A percentile compares a stretch with the other conserved stretches of the same genome.
phyloP scores from a whole-genome alignment of 2,113 vertebrate species.

The Dolichotis patagonum region DNA sequence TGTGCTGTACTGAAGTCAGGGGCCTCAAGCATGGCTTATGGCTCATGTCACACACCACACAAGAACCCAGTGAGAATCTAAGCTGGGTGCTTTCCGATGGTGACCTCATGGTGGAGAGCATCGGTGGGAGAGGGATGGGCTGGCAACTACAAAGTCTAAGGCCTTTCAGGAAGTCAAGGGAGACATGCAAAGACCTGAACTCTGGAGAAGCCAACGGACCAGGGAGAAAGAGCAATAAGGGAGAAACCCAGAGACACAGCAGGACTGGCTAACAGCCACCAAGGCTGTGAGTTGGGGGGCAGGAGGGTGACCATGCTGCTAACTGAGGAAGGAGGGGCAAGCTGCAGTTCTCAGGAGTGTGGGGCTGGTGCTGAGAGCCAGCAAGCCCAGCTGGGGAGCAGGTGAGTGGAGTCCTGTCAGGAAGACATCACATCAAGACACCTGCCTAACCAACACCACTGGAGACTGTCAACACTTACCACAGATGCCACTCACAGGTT shows the following conservation, averaged over 20 bases:
- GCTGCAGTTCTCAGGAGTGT: neutral
- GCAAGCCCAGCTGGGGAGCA: neutral
- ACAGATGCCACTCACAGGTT: neutral
- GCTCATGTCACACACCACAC: neutral
- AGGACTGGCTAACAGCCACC: neutral
- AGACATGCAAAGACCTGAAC: neutral
- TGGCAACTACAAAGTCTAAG: neutral
- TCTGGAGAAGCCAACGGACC: neutral
- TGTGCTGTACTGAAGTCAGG: neutral
- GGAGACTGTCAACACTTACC: neutral
- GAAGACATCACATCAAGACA: neutral
- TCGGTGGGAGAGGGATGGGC: neutral
- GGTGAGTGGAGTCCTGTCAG: neutral
- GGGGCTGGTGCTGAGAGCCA: neutral
- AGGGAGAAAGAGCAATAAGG: neutral
- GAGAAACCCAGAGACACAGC: neutral
- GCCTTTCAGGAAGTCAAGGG: neutral
- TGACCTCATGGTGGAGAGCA: neutral
- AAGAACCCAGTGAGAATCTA: too few species aligned
- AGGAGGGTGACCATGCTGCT: neutral
- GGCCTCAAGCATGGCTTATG: accelerated
- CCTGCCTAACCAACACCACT: neutral
- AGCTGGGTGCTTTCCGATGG: neutral
- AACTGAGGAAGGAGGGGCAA: neutral
- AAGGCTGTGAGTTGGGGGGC: neutral